Conservation (phyloP, 2,797 vertebrate genomes). For the Pseudocheirus occidentalis region DNA sequence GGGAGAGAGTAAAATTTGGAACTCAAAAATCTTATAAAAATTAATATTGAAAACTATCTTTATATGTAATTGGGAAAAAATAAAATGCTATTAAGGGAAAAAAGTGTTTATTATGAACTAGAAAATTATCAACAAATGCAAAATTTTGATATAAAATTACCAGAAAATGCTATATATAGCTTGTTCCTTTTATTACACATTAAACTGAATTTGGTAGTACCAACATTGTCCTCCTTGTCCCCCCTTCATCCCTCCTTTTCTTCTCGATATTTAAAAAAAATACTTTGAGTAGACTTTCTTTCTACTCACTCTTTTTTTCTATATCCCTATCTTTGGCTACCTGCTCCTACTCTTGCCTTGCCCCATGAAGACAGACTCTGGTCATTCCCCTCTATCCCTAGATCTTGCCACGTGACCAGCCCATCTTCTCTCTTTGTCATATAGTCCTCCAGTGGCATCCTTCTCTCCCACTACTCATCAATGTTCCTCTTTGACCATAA, state of each 20-base stretch:
- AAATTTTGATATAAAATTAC: not conserved
- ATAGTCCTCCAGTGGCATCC: not conserved
- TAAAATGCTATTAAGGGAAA: too few relatives aligned
- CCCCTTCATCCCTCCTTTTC: not conserved
- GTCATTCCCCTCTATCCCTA: not conserved
- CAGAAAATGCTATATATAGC: not conserved
- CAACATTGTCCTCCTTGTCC: not conserved
- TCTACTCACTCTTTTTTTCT: not conserved
- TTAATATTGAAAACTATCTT: too few relatives aligned
- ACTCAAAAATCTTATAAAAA: too few relatives aligned
- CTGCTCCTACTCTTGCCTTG: not conserved
- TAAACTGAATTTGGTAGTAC: not conserved
- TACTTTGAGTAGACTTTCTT: too few relatives aligned
- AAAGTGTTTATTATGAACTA: not conserved
- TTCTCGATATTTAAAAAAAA: not conserved
- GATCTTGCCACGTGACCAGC: not conserved
- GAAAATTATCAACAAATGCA: not conserved
- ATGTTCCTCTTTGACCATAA: not conserved
- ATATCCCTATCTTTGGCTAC: not conserved
- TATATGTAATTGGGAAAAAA: too few relatives aligned
- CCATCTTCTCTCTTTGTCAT: not conserved
- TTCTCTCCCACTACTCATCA: not conserved
- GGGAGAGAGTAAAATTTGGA: too few relatives aligned
- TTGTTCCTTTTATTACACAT: not conserved
- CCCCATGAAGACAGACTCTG: not conserved